Conservation (phyloP, 2,797 vertebrate genomes). For the Lepilemur ruficaudatus region DNA sequence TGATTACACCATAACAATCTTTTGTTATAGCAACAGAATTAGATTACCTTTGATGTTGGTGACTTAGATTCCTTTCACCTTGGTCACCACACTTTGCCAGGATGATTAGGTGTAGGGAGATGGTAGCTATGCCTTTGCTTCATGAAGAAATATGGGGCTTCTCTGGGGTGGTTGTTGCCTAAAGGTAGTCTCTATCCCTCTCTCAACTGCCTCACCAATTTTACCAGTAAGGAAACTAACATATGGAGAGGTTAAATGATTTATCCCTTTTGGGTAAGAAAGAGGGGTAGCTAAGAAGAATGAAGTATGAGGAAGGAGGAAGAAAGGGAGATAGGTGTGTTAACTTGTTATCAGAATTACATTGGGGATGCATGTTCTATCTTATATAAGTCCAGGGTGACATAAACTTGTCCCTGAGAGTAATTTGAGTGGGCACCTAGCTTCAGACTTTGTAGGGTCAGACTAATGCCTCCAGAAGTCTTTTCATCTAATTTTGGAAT, state of each 20-base stretch:
- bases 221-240: constrained; percentile 6
- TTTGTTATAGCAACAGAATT: constrained; percentile 62
- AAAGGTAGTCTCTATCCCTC: neutral
- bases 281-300: neutral
- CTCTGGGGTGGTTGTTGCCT: neutral
- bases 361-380: neutral
- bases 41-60: constrained; percentile 1
- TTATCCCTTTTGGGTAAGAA: neutral
- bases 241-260: neutral
- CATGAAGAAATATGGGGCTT: neutral
- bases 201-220: neutral
- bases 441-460: neutral
- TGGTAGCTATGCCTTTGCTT: neutral
- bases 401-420: neutral
- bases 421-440: neutral
- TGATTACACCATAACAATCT: constrained; percentile 41
- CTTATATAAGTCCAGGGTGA: neutral
- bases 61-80: neutral
- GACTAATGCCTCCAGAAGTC: neutral
- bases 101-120: neutral
- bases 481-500: neutral
- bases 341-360: neutral
- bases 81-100: neutral
- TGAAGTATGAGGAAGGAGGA: neutral
- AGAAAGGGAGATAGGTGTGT: neutral